Evolutionary conservation across 2,888 invertebrate genomes (phyloP), one percentile per base, ranked within the genome.

Genomic region (Cotesia congregata): DNA sequence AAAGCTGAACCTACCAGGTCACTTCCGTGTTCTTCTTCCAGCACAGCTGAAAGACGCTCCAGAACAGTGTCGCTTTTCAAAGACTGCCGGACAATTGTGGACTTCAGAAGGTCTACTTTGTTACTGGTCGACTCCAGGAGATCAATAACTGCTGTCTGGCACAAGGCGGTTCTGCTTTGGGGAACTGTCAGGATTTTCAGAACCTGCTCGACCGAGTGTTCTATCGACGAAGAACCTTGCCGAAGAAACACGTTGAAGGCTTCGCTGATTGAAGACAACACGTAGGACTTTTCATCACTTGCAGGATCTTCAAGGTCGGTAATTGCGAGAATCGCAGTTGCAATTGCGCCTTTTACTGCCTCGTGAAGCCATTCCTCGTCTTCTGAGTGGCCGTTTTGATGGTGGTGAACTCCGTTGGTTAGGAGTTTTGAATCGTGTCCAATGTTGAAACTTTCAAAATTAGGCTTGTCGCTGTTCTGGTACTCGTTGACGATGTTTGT

Each of bases 1-100:
- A 95, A 94, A 0, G 94, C 93, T 6, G 92, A 91, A 0, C 92
- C 92, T 7, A 94, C 91, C 79, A 93, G 90, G 83, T 93, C 93
- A 3, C 81, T 82, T 0, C 85, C 87, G 5, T 84, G 80, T n/a
- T 89, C 86, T 80, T 92, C 91, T 78, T 92, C 92, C 69, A 94
- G 90, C 76, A 94, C 92, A 81, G 93, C 91, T 20, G 92, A 91
- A 30, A 94, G 90, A 84, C 93, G 92, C 77, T 94, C 93, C 72
- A 93, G 90, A 0, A 94, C 91, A 15, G 93, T 92, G 78, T 92
- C 91, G 15, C 91, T 91, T 41, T 91, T 90, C 77, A 91, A 88
- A 83, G 91, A 89, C 81, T 91, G 91, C 6, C 90, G 87, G 72
- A 88, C 91, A 0, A 93, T 87, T 1, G 92, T 92, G 67, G 93